Conservation (phyloP, 2,888 invertebrate genomes). For the Seira ritae region DNA sequence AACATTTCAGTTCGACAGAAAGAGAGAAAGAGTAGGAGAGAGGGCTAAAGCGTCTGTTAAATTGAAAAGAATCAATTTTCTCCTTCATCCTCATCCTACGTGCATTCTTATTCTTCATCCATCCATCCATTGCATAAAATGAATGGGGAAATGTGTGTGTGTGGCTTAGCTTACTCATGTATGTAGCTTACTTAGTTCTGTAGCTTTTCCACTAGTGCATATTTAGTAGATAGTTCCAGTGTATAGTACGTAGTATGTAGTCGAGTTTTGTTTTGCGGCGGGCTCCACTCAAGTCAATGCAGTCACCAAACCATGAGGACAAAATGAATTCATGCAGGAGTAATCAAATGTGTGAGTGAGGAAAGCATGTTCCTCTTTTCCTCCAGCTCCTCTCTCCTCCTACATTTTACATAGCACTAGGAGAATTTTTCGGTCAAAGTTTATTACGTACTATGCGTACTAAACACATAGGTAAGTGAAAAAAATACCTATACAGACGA, state of each 20-base stretch:
- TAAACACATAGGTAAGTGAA: too few relatives aligned
- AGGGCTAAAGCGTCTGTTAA: background rate
- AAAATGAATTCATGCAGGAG: conserved; percentile 26
- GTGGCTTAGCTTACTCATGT: background rate
- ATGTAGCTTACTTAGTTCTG: too few relatives aligned
- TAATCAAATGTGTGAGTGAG: conserved; percentile 21
- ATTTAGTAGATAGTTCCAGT: background rate
- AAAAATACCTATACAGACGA: too few relatives aligned
- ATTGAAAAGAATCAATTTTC: conserved; percentile 25
- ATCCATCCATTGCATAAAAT: background rate
- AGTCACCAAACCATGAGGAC: background rate
- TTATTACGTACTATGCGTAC: too few relatives aligned
- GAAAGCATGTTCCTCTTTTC: background rate
- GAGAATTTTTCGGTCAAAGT: conserved; percentile 9
- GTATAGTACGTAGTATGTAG: background rate
- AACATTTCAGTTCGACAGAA: too few relatives aligned
- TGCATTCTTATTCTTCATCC: background rate
- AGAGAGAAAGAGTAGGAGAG: too few relatives aligned
- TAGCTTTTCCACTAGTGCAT: too few relatives aligned
- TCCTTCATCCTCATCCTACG: background rate
- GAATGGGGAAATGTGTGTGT: background rate
- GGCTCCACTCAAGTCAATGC: background rate
- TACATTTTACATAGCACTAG: background rate
- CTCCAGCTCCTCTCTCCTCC: background rate
- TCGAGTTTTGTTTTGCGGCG: background rate